Percentiles rank a stretch among this genome's conserved stretches.
Conservation (phyloP, 2,113 vertebrate species). For the Chloebia gouldiae region DNA sequence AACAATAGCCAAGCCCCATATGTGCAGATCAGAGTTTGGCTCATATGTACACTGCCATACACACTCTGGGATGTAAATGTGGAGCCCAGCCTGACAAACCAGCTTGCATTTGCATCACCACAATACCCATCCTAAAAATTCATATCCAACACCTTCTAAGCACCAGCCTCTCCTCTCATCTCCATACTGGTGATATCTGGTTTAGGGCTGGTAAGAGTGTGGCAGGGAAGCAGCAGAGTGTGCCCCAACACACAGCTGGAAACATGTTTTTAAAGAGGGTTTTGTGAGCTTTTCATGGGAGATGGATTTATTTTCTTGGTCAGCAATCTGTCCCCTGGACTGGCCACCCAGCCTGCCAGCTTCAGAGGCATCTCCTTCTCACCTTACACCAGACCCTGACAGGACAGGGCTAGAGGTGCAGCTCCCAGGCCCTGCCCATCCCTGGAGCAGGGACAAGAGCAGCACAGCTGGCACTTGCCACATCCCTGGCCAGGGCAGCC, state of each 20-base stretch:
- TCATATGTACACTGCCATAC: rapidly evolving
- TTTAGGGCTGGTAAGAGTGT: neutral
- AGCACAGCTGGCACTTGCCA: neutral
- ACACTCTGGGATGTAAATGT: neutral
- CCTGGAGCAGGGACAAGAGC: neutral
- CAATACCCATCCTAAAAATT: neutral
- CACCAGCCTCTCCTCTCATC: neutral
- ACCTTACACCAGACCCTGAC: neutral
- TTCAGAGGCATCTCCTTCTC: neutral
- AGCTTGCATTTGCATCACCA: neutral
- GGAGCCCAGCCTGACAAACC: neutral
- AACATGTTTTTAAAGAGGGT: neutral
- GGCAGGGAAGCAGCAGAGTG: neutral
- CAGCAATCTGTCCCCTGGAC: neutral
- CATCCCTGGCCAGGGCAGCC: neutral
- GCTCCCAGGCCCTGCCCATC: neutral
- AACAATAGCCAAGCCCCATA: neutral
- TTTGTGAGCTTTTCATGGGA: neutral
- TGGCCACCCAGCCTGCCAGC: neutral
- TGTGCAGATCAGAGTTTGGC: neutral
- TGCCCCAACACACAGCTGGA: neutral
- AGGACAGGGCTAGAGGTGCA: rapidly evolving
- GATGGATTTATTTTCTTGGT: neutral
- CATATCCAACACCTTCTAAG: neutral
- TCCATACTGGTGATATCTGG: neutral